A percentile compares a stretch with the other conserved stretches of the same genome.
phyloP scores from a whole-genome alignment of 2,113 vertebrate genomes.

The Sisor rabdophorus region DNA sequence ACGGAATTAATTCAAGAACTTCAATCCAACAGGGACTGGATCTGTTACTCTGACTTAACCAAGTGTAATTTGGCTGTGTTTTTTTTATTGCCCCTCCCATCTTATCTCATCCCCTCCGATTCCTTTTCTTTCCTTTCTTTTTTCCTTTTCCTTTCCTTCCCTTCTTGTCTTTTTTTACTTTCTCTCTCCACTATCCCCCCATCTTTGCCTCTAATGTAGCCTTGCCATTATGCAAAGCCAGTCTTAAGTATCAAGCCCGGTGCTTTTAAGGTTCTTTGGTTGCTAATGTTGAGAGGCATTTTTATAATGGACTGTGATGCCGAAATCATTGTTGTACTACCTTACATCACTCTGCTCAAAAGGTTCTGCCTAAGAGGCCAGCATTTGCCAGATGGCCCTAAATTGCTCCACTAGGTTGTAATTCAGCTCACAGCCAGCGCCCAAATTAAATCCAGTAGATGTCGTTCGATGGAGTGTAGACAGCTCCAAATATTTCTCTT shows the following conservation, averaged over 20 bases:
- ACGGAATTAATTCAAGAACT: constrained; percentile 99
- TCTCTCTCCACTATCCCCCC: constrained; percentile 4
- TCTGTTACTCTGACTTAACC: constrained; percentile 99
- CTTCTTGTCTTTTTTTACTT: constrained; percentile 45
- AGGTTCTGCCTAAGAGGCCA: constrained; percentile 64
- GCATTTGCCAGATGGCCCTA: constrained; percentile 71
- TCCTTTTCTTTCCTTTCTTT: constrained; percentile 47
- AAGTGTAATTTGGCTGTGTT: constrained; percentile 94
- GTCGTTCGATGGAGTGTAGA: constrained; percentile 59
- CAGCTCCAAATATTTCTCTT: constrained; percentile 59
- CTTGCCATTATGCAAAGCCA: constrained; percentile 91
- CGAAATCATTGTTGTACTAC: constrained; percentile 75
- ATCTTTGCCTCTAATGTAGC: constrained; percentile 79
- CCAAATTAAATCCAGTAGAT: constrained; percentile 70
- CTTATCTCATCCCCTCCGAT: no score
- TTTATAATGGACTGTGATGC: constrained; percentile 93
- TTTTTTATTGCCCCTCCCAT: constrained; percentile 52
- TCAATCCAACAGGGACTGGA: constrained; percentile 99
- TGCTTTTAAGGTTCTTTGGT: constrained; percentile 96
- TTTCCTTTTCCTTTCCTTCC: constrained; percentile 51
- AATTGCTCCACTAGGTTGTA: constrained; percentile 65
- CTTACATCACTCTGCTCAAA: constrained; percentile 70
- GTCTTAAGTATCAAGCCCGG: constrained; percentile 91
- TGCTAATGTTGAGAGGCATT: constrained; percentile 89
- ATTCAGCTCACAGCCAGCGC: constrained; percentile 66